These are phyloP conservation scores for Acrocyrtus sp. DNA, from an alignment of 2,888 invertebrate genomes.

Conservation along the genomic window DNA sequence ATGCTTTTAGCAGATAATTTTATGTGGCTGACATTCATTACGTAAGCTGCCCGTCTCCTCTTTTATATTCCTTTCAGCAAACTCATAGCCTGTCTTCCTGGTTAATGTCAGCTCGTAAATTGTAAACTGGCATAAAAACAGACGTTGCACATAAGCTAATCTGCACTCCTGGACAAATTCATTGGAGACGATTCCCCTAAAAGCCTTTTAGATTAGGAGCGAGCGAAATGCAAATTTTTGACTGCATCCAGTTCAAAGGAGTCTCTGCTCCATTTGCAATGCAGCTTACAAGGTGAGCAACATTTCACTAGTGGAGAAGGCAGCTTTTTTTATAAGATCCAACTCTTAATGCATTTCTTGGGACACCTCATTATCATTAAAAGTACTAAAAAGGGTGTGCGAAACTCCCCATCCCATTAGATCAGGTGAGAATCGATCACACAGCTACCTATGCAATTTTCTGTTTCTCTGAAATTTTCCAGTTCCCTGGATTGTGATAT, in stretches of 20 bases:
- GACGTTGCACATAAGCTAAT: background rate
- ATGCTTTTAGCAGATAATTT: no score
- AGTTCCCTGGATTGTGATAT: background rate
- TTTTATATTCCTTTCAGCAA: no score
- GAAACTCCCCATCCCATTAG: background rate
- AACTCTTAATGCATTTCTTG: slow-evolving; percentile 12
- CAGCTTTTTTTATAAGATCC: no score
- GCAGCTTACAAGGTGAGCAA: slow-evolving; percentile 48
- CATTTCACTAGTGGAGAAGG: slow-evolving; percentile 16
- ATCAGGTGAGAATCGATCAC: background rate
- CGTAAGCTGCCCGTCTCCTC: no score
- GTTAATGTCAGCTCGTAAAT: no score
- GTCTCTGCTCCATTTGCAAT: slow-evolving; percentile 19
- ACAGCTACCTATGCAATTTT: background rate
- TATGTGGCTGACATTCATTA: no score
- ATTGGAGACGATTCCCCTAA: background rate
- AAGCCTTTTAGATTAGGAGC: background rate
- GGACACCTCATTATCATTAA: slow-evolving; percentile 13
- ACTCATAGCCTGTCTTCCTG: no score
- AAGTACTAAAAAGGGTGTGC: slow-evolving; percentile 4
- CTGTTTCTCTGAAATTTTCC: background rate
- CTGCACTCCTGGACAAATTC: background rate
- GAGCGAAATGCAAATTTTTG: no score
- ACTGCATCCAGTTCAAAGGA: background rate
- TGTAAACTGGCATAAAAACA: background rate